Evolutionary conservation across 2,797 vertebrate genomes (phyloP).

Genomic region (Crocodylus rhombifer): DNA sequence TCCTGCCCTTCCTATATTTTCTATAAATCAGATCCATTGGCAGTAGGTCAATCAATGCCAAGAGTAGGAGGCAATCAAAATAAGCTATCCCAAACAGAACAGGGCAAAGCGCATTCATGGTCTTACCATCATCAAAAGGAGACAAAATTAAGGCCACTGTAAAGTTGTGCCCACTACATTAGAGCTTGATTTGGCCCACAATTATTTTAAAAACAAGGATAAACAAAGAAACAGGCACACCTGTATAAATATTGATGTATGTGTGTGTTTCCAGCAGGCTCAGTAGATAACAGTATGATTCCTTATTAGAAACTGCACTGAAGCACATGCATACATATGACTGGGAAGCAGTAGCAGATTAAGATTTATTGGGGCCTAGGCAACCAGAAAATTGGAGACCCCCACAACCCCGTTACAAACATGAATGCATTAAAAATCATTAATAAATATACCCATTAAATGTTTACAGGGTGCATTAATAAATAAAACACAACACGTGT

Average conservation of each 20-base stretch:
- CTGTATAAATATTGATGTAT: no score
- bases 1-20: neutral
- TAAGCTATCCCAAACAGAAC: neutral
- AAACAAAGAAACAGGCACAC: no score
- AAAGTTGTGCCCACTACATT: neutral
- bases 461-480: no score
- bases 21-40: neutral
- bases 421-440: no score
- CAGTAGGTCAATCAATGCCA: neutral
- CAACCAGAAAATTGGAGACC: no score
- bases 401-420: no score
- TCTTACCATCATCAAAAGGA: accelerated
- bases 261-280: no score
- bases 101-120: neutral
- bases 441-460: no score
- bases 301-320: neutral
- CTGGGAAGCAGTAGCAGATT: neutral
- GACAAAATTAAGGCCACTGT: neutral
- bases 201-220: no score
- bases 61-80: neutral
- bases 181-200: neutral
- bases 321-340: accelerated
- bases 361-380: no score
- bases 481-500: no score
- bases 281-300: neutral